These are phyloP conservation scores for Baronia brevicornis DNA, from an alignment of 2,888 invertebrate genomes.

Conservation along the genomic window DNA sequence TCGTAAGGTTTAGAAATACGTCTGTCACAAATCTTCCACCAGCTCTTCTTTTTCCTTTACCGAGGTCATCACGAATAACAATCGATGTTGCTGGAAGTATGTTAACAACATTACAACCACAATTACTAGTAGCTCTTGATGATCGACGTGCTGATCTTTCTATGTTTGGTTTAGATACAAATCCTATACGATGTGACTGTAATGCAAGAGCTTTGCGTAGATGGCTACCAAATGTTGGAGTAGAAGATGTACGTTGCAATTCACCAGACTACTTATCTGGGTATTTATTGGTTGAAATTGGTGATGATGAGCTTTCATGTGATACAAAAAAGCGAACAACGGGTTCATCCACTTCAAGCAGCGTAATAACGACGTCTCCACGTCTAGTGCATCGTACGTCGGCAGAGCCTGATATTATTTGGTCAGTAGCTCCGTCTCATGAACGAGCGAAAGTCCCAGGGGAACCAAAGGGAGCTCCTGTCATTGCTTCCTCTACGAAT, in stretches of 20 bases:
- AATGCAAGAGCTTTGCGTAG: conserved; percentile 85
- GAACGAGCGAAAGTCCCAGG: conserved; percentile 74
- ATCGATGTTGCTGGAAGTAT: conserved; percentile 88
- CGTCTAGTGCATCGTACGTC: conserved; percentile 77
- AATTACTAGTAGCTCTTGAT: conserved; percentile 86
- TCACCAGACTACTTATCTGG: conserved; percentile 83
- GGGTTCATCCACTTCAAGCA: conserved; percentile 41
- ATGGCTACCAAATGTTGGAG: conserved; percentile 82
- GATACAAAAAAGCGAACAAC: conserved; percentile 78
- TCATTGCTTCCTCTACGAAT: conserved; percentile 79
- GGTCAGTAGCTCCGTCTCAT: conserved; percentile 87
- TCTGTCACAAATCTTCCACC: conserved; percentile 86
- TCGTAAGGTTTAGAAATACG: conserved; percentile 86
- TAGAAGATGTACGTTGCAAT: conserved; percentile 78
- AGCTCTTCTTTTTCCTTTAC: conserved; percentile 89
- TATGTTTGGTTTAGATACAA: conserved; percentile 83
- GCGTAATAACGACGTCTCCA: conserved; percentile 61
- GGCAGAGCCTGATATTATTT: conserved; percentile 91
- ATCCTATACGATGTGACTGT: conserved; percentile 91
- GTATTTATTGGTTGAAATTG: conserved; percentile 82
- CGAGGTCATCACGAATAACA: conserved; percentile 86
- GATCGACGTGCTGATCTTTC: conserved; percentile 85
- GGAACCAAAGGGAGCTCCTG: conserved; percentile 76
- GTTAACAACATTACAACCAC: conserved; percentile 84
- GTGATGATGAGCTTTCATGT: conserved; percentile 88